phyloP scores from a whole-genome alignment of 2,113 vertebrate species.

The Perognathus longimembris region DNA sequence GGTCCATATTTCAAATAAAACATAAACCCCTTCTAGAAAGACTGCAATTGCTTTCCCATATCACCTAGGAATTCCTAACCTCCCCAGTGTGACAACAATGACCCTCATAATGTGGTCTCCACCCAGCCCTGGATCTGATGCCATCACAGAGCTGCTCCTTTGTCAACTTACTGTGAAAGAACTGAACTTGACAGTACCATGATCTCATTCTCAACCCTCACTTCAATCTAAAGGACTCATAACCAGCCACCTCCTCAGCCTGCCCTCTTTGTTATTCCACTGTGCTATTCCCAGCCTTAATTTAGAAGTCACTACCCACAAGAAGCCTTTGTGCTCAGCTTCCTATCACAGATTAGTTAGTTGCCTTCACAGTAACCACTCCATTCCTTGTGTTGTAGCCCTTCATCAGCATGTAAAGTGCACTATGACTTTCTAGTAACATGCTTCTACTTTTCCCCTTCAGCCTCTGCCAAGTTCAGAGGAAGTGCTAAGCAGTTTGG shows the following conservation, averaged over 20 bases:
- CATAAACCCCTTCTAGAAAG: neutral
- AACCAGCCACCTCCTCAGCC: neutral
- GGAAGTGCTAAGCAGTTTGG: neutral
- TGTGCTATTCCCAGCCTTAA: neutral
- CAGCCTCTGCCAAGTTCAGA: neutral
- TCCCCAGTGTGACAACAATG: neutral
- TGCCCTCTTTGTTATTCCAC: neutral
- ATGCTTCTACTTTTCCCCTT: neutral
- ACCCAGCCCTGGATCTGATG: neutral
- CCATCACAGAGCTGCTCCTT: neutral
- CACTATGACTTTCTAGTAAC: neutral
- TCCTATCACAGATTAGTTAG: no score
- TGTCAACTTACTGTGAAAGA: neutral
- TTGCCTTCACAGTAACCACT: neutral
- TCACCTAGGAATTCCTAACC: neutral
- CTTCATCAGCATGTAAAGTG: neutral
- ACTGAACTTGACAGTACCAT: neutral
- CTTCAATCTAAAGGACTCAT: neutral
- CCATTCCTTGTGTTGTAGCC: neutral
- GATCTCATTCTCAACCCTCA: neutral
- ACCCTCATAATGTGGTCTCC: fast-evolving
- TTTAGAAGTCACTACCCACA: neutral
- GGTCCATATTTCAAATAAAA: neutral
- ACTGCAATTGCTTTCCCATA: neutral
- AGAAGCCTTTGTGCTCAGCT: neutral